Conservation (phyloP, 92 coral and sea anemone genomes). For the Diadumene lineata region DNA sequence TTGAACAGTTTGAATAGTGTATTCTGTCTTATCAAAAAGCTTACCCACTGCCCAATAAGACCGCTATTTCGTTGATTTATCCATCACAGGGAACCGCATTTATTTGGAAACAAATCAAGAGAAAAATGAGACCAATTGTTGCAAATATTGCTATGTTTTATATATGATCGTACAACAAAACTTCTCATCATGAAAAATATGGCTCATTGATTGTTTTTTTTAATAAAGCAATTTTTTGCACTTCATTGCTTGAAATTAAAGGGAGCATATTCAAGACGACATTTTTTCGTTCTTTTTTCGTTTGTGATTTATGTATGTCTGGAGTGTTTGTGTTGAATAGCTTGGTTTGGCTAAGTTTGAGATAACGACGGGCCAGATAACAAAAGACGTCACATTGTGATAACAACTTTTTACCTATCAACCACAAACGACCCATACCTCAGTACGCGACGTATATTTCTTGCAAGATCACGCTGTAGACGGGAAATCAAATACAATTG, state of each 20-base stretch:
- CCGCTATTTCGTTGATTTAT: neutral
- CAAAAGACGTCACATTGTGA: constrained; percentile 10
- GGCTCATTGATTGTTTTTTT: too few relatives aligned
- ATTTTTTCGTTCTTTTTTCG: too few relatives aligned
- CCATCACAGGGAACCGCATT: neutral
- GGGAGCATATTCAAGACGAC: too few relatives aligned
- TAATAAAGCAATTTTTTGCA: too few relatives aligned
- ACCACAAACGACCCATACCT: constrained; percentile 23
- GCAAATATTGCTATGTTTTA: too few relatives aligned
- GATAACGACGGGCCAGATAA: neutral
- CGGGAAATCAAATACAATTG: constrained; percentile 40
- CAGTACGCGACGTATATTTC: constrained; percentile 22
- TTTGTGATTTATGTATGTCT: neutral
- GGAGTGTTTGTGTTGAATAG: neutral
- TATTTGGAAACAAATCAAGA: neutral
- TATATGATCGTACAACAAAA: too few relatives aligned
- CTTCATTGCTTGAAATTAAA: too few relatives aligned
- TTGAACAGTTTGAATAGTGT: too few relatives aligned
- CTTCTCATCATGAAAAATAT: too few relatives aligned
- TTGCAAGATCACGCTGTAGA: constrained; percentile 25
- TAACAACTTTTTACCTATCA: neutral
- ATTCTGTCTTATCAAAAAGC: too few relatives aligned
- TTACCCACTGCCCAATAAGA: neutral
- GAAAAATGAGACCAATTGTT: too few relatives aligned
- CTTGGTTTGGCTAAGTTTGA: neutral